Evolutionary conservation across 2,888 invertebrate species (phyloP).

Genomic region (Hybos culiciformis): DNA sequence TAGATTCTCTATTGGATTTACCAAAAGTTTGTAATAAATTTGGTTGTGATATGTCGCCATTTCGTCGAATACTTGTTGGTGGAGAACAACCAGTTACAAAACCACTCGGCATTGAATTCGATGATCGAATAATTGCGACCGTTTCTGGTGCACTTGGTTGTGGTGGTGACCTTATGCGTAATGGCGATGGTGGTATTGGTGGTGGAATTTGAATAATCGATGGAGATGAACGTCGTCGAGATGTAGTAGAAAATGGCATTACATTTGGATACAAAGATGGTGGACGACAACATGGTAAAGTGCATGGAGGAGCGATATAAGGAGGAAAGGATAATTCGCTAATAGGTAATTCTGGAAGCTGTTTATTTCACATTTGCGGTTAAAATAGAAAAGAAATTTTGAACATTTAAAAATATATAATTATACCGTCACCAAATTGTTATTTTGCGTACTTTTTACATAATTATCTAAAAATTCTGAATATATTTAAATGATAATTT

Average conservation of each 20-base stretch:
- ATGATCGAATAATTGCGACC: constrained; percentile 30
- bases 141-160: constrained; percentile 19
- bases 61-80: not conserved
- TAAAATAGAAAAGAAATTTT: no score
- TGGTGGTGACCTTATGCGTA: constrained; percentile 4
- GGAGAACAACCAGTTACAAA: constrained; percentile 15
- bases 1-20: constrained; percentile 20
- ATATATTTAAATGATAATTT: no score
- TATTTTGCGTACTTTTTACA: no score
- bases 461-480: no score
- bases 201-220: constrained; percentile 4
- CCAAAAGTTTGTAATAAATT: constrained; percentile 21
- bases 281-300: constrained; percentile 32
- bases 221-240: constrained; percentile 11
- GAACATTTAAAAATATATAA: no score
- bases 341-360: constrained; percentile 32
- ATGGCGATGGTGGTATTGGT: constrained; percentile 3
- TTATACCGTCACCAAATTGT: no score
- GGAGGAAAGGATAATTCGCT: constrained; percentile 35
- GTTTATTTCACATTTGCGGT: no score
- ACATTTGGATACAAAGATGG: constrained; percentile 24
- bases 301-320: constrained; percentile 33
- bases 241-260: constrained; percentile 11
- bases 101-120: constrained; percentile 34
- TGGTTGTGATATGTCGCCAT: constrained; percentile 27